These are phyloP conservation scores for Aphidius colemani DNA, from an alignment of 2,888 invertebrate species.

Conservation along the genomic window DNA sequence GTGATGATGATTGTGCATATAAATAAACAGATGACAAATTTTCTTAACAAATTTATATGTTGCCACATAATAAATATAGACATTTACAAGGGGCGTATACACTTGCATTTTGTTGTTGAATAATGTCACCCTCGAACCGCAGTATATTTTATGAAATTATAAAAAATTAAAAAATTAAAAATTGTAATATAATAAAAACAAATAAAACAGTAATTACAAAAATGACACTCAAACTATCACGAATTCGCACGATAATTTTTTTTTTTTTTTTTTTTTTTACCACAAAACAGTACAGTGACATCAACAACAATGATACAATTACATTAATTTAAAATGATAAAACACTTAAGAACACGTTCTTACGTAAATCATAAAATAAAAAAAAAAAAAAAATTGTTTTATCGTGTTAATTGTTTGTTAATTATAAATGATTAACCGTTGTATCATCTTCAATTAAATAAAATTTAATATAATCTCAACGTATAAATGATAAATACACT, in stretches of 20 bases:
- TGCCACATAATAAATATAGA: conserved; percentile 14
- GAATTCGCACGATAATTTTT: conserved; percentile 52
- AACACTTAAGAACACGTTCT: conserved; percentile 13
- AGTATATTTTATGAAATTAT: background rate
- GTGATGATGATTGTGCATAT: conserved; percentile 8
- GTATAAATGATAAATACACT: too few relatives aligned
- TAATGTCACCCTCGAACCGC: conserved; percentile 11
- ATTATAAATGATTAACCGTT: too few relatives aligned
- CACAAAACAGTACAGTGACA: conserved; percentile 11
- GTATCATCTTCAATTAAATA: too few relatives aligned
- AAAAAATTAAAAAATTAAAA: conserved; percentile 1
- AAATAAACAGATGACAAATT: background rate
- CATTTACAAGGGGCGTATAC: conserved; percentile 7
- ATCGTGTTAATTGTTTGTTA: too few relatives aligned
- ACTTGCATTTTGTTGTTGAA: background rate
- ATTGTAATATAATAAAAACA: background rate
- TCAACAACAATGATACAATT: conserved; percentile 42
- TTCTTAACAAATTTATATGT: background rate
- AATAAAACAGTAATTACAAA: conserved; percentile 23
- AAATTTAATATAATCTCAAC: too few relatives aligned
- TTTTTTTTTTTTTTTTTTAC: conserved; percentile 17
- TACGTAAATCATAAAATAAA: conserved; percentile 3
- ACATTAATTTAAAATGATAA: conserved; percentile 44
- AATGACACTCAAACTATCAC: conserved; percentile 39
- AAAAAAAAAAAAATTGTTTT: too few relatives aligned